These are phyloP conservation scores for Ditylenchus dipsaci DNA, from an alignment of 1,140 invertebrate species.

Conservation along the genomic window DNA sequence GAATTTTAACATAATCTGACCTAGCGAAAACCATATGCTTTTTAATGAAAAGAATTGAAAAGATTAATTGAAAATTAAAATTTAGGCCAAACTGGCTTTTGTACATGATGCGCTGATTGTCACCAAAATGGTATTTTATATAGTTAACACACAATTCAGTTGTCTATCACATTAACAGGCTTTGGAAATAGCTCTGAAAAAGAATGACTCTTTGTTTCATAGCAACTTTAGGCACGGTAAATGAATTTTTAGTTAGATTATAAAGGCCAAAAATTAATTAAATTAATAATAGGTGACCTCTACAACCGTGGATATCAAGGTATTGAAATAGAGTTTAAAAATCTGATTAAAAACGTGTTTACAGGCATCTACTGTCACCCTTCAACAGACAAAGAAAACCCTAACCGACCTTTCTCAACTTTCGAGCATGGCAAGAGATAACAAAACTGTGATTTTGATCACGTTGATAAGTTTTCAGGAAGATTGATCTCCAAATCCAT, in stretches of 20 bases:
- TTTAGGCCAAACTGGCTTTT: constrained; percentile 52
- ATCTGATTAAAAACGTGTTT: constrained; percentile 8
- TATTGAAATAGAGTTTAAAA: neutral
- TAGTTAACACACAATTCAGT: no score
- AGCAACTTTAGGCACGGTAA: constrained; percentile 53
- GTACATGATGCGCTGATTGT: constrained; percentile 55
- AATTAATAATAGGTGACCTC: constrained; percentile 33
- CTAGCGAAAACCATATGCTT: no score
- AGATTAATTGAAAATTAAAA: no score
- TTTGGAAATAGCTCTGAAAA: constrained; percentile 41
- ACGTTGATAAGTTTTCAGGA: no score
- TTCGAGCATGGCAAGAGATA: constrained; percentile 54
- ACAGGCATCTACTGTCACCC: constrained; percentile 55
- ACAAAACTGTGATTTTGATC: no score
- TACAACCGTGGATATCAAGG: constrained; percentile 45
- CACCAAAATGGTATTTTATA: constrained; percentile 34
- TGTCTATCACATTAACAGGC: constrained; percentile 13
- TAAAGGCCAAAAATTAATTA: neutral
- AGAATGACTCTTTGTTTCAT: constrained; percentile 56
- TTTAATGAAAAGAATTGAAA: no score
- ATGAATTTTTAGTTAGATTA: neutral
- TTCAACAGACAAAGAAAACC: constrained; percentile 42
- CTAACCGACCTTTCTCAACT: constrained; percentile 50
- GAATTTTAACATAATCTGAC: no score
- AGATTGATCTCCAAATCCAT: constrained; percentile 43